Evolutionary conservation across 1,140 invertebrate species (phyloP).

Genomic region (Drosophila cardini): DNA sequence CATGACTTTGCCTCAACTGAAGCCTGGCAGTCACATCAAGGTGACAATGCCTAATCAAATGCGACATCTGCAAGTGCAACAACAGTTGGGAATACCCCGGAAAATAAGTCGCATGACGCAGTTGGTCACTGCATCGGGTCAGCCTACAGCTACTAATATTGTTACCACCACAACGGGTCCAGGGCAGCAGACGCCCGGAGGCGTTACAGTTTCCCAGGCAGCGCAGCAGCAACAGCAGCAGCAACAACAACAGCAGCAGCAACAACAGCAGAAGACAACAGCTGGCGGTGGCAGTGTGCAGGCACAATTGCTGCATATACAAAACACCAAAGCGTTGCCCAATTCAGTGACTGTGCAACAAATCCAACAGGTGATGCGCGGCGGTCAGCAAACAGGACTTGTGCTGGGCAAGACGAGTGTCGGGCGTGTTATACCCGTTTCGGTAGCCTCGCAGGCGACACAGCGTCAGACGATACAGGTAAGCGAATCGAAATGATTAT

Average conservation of each 20-base stretch:
- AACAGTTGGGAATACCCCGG: slow-evolving; percentile 88
- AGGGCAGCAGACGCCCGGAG: slow-evolving; percentile 64
- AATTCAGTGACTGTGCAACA: slow-evolving; percentile 91
- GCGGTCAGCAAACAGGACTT: slow-evolving; percentile 85
- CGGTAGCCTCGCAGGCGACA: slow-evolving; percentile 79
- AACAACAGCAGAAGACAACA: slow-evolving; percentile 54
- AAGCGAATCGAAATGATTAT: background rate
- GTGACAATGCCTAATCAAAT: slow-evolving; percentile 88
- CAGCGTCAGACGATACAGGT: slow-evolving; percentile 84
- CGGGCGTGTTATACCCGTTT: slow-evolving; percentile 82
- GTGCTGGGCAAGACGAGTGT: slow-evolving; percentile 83
- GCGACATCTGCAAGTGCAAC: slow-evolving; percentile 89
- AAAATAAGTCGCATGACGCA: slow-evolving; percentile 87
- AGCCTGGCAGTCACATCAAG: slow-evolving; percentile 85
- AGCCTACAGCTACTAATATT: slow-evolving; percentile 65
- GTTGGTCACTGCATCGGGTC: slow-evolving; percentile 85
- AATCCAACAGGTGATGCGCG: slow-evolving; percentile 91
- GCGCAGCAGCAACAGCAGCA: slow-evolving; percentile 48
- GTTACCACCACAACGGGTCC: slow-evolving; percentile 53
- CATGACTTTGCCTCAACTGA: slow-evolving; percentile 81
- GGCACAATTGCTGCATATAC: slow-evolving; percentile 80
- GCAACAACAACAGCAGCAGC: slow-evolving; percentile 57
- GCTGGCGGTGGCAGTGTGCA: slow-evolving; percentile 63
- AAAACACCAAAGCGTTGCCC: slow-evolving; percentile 86
- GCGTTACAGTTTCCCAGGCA: slow-evolving; percentile 73